Percentiles rank a stretch among this genome's conserved stretches.
Evolutionary conservation across 2,113 vertebrate species (phyloP).

Genomic region (Brienomyrus longianalis): DNA sequence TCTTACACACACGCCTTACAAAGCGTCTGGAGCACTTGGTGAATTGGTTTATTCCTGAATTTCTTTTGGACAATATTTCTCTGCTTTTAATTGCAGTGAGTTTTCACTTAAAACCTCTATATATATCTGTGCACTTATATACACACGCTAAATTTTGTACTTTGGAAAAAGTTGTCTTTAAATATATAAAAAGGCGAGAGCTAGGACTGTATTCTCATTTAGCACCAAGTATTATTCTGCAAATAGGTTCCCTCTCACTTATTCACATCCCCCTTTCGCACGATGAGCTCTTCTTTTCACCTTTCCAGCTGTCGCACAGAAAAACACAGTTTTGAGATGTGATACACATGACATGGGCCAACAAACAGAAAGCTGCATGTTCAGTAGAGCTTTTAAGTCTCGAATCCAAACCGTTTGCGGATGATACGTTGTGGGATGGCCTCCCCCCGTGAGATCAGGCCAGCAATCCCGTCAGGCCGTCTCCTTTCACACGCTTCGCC

Average conservation of each 20-base stretch:
- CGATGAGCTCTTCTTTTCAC: neutral
- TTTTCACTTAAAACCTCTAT: neutral
- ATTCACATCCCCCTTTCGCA: neutral
- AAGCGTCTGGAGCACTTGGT: neutral
- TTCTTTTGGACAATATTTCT: neutral
- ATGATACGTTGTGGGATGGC: constrained; percentile 66
- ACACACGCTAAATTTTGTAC: neutral
- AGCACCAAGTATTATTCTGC: neutral
- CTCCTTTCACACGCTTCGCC: constrained; percentile 67
- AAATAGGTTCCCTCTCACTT: neutral
- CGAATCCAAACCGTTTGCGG: constrained; percentile 52
- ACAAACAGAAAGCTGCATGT: neutral
- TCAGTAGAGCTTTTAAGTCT: neutral
- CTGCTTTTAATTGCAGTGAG: neutral
- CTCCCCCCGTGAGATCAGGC: constrained; percentile 49
- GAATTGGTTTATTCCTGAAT: neutral
- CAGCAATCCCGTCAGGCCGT: constrained; percentile 56
- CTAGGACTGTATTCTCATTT: neutral
- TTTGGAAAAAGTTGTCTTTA: neutral
- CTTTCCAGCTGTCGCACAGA: neutral
- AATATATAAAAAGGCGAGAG: neutral
- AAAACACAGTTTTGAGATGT: neutral
- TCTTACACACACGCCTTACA: neutral
- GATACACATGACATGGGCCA: neutral
- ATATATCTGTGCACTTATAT: neutral